Base-by-base conservation (phyloP, 2,888 invertebrate species). In the Hydrotaea diabolus region DNA sequence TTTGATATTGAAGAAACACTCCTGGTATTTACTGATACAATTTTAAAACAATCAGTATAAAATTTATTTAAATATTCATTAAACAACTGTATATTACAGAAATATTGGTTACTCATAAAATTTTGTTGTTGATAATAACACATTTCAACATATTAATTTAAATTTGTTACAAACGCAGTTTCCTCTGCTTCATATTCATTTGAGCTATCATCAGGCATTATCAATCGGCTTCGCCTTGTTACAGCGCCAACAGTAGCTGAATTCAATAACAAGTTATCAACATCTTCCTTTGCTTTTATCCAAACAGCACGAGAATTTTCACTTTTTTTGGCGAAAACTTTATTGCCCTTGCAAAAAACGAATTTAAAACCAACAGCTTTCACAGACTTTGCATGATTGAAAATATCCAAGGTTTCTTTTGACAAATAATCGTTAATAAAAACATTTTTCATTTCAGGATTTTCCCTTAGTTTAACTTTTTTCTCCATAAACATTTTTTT, bases 1-100 rank as follows among this genome's bases (percentile, higher is more conserved):
- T 23, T 69, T 46, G 23, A 23, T 15, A 46, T 23, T n/a, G 69
- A 69, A 15, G 69, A 69, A 69, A n/a, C n/a, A n/a, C n/a, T n/a
- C n/a, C n/a, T n/a, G n/a, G 23, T 19, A 23, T 69, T 69, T 7
- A 69, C 4, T 15, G 69, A 69, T 0, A 46, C 1, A 15, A 23
- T 43, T 19, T 66, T 39, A 17, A 66, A 19, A 66, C 11, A 46
- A 69, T 69, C 26, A 57, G 11, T 43, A 39, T 64, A 9, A 11
- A 21, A 17, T 19, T 2, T 46, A 43, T 23, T 46, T 4, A 69
- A n/a, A 21, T 46, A n/a, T 15, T 23, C 5, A 69, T 43, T 69
- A 69, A 69, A 69, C 5, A 46, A 7, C 31, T 69, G 19, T 46
- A 69, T 21, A 21, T 21, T 23, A 23, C 19, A 15, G 21, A 69